Percentiles rank a stretch among this genome's conserved stretches.
These are phyloP conservation scores for Dipodomys ordii DNA, from an alignment of 2,113 vertebrate genomes.

Conservation along the genomic window DNA sequence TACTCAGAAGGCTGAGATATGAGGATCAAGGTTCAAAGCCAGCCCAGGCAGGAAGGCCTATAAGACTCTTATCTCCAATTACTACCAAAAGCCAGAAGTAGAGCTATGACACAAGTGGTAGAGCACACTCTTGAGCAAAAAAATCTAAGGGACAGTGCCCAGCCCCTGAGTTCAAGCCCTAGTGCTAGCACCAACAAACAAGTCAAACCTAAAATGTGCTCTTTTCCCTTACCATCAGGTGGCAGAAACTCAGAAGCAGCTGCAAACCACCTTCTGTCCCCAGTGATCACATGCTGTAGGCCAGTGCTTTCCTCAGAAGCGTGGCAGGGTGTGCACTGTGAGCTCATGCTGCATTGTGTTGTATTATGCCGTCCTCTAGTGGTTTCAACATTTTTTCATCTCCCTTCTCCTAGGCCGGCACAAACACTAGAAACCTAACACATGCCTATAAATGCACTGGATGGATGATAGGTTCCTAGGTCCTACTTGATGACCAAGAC, in stretches of 20 bases:
- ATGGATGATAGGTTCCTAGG: background rate
- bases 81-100: too few species aligned
- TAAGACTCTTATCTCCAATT: too few species aligned
- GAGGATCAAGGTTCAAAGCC: too few species aligned
- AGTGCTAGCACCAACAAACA: too few species aligned
- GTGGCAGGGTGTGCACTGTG: background rate
- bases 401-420: background rate
- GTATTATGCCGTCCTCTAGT: constrained; percentile 77
- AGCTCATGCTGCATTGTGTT: background rate
- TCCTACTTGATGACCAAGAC: background rate
- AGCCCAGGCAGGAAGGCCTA: too few species aligned
- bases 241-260: background rate
- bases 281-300: background rate
- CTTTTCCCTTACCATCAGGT: too few species aligned
- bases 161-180: too few species aligned
- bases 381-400: constrained; percentile 36
- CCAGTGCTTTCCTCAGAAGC: background rate
- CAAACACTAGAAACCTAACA: background rate
- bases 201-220: too few species aligned
- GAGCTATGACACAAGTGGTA: too few species aligned
- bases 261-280: background rate
- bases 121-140: too few species aligned
- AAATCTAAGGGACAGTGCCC: too few species aligned
- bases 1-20: too few species aligned
- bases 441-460: background rate